Percentiles rank a stretch among this genome's conserved stretches.
These are phyloP conservation scores for Empidonax traillii DNA, from an alignment of 2,113 vertebrate genomes.

Conservation along the genomic window DNA sequence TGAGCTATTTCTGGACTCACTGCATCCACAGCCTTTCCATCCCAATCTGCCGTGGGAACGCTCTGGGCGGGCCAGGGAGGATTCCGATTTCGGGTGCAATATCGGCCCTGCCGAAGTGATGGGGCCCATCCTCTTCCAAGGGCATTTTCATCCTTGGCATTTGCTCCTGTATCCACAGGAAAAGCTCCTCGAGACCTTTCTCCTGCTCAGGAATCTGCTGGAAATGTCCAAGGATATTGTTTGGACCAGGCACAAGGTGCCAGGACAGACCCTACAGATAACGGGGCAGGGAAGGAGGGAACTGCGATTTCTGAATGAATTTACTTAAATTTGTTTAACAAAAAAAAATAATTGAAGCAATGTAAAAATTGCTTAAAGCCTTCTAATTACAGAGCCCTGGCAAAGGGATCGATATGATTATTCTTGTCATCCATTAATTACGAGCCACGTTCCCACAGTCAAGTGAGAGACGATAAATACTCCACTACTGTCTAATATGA, in stretches of 20 bases:
- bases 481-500: conserved; percentile 45
- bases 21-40: fast-evolving
- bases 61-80: too few species aligned
- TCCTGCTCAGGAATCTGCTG: not conserved
- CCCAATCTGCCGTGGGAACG: fast-evolving
- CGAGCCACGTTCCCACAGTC: not conserved
- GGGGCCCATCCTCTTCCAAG: not conserved
- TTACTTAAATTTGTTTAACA: not conserved
- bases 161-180: not conserved
- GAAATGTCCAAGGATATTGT: fast-evolving
- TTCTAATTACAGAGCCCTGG: not conserved
- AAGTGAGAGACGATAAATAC: conserved; percentile 73
- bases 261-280: not conserved
- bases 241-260: not conserved
- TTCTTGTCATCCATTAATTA: conserved; percentile 9
- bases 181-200: not conserved
- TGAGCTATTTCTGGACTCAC: not conserved
- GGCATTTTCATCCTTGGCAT: not conserved
- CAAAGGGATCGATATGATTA: not conserved
- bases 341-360: not conserved
- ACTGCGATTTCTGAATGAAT: fast-evolving
- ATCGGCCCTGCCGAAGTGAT: not conserved
- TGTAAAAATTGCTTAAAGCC: not conserved
- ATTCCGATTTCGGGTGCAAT: fast-evolving
- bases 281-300: not conserved